Evolutionary conservation across 2,888 invertebrate genomes (phyloP), one percentile per base, ranked within the genome.

Genomic region (Cephus nigrinus): DNA sequence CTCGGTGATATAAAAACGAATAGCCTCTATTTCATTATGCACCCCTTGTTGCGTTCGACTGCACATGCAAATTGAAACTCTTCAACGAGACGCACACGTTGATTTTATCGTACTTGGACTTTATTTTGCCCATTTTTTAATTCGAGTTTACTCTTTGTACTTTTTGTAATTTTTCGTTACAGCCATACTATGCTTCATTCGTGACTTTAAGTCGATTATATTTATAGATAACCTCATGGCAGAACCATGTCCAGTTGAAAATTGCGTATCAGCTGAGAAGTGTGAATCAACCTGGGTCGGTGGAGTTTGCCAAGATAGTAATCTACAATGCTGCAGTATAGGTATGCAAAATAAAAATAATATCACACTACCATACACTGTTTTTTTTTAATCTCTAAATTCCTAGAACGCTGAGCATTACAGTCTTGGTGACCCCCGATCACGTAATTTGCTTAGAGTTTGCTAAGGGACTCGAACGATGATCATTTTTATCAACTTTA

Each of bases 261-360:
- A 85, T 31, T 87, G 87, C 55, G 1, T 86, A n/a, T 4, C 77
- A 2, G 3, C 76, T 11, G n/a, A 78, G 0, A 76, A 81, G 32
- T 87, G 88, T 30, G 82, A 83, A 0, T 11, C 3, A 11, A 1
- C 3, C 3, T 0, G 78, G 0, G 34, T 12, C 1, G 31, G 12
- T 11, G 36, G 69, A 68, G 5, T 34, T 79, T 76, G 71, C 71
- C 5, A 71, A 33, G 71, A 71, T 23, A 12, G 1, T 9, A 71
- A 31, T 12, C 5, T 9, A 12, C 4, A 32, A 1, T 71, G 71
- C 71, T 71, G 71, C 33, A 71, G 71, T 33, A 23, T 71, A 23
- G 71, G 71, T 71, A 71, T 11, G 15, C 2, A 23, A 5, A 55
- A 23, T 55, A 55, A 55, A 55, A 55, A 23, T 40, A 5, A 40